Evolutionary conservation across 2,888 invertebrate genomes (phyloP).

Genomic region (Phyto melanocephala): DNA sequence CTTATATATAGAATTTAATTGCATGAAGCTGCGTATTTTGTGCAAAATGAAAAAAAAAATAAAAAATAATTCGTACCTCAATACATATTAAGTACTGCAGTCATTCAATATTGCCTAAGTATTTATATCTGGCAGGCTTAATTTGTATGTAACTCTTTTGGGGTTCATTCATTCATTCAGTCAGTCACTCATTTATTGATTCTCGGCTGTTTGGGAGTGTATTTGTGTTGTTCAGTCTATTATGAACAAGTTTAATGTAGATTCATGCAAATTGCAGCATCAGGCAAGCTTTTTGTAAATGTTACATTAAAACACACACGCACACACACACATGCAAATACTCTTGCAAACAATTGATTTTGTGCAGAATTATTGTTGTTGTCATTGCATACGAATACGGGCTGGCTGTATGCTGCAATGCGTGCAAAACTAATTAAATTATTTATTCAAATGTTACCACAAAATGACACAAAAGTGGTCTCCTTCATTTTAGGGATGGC

Average conservation of each 20-base stretch:
- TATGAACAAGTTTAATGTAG: constrained; percentile 45
- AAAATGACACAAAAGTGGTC: constrained; percentile 64
- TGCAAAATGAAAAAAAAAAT: background rate
- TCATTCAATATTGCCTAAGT: constrained; percentile 34
- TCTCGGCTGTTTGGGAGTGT: constrained; percentile 22
- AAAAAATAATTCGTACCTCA: background rate
- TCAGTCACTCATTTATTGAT: constrained; percentile 42
- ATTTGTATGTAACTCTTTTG: constrained; percentile 51
- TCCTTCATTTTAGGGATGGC: constrained; percentile 40
- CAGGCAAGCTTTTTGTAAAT: too few species aligned
- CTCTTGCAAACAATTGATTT: constrained; percentile 37
- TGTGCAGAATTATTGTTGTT: constrained; percentile 41
- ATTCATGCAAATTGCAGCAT: constrained; percentile 42
- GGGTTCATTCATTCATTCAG: constrained; percentile 33
- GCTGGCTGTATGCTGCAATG: constrained; percentile 56
- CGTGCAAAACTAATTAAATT: constrained; percentile 66
- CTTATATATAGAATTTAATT: background rate
- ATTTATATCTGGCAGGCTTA: constrained; percentile 25
- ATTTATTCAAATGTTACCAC: constrained; percentile 66
- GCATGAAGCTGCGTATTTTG: background rate
- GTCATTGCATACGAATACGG: constrained; percentile 2
- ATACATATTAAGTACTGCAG: constrained; percentile 29
- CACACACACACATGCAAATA: background rate
- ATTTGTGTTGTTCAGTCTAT: background rate
- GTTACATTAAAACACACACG: background rate